A percentile compares a stretch with the other conserved stretches of the same genome.
These are phyloP conservation scores for Platyrinchus mystaceus DNA, from an alignment of 2,797 vertebrate genomes.

Conservation along the genomic window DNA sequence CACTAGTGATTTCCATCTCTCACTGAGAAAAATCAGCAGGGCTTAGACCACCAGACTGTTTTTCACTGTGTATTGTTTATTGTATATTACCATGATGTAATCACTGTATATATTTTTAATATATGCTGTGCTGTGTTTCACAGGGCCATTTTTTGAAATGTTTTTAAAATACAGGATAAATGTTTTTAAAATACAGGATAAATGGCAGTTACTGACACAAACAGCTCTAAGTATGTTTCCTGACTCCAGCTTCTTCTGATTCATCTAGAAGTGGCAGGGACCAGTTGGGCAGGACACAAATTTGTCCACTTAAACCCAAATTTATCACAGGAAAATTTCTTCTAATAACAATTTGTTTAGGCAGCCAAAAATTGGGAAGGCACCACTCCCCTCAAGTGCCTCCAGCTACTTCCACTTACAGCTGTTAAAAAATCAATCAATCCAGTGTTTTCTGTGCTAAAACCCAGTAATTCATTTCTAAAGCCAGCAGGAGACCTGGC, in stretches of 20 bases:
- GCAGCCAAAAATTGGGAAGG: neutral
- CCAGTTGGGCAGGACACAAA: neutral
- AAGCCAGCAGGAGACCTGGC: neutral
- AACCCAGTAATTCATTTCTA: neutral
- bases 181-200: neutral
- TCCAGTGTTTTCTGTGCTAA: neutral
- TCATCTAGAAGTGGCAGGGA: neutral
- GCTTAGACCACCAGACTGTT: neutral
- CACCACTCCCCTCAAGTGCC: neutral
- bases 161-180: neutral
- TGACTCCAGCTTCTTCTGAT: neutral
- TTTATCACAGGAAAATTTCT: neutral
- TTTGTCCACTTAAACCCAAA: neutral
- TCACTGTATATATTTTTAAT: neutral
- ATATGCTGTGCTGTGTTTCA: neutral
- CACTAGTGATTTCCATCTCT: neutral
- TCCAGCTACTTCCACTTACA: neutral
- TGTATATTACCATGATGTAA: neutral
- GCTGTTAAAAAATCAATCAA: neutral
- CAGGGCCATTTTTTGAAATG: neutral
- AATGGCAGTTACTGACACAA: neutral
- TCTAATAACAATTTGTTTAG: neutral
- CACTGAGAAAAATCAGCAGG: neutral
- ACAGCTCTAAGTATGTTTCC: neutral
- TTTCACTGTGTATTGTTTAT: neutral